phyloP scores from a whole-genome alignment of 2,113 vertebrate genomes.

The Fregetta grallaria region DNA sequence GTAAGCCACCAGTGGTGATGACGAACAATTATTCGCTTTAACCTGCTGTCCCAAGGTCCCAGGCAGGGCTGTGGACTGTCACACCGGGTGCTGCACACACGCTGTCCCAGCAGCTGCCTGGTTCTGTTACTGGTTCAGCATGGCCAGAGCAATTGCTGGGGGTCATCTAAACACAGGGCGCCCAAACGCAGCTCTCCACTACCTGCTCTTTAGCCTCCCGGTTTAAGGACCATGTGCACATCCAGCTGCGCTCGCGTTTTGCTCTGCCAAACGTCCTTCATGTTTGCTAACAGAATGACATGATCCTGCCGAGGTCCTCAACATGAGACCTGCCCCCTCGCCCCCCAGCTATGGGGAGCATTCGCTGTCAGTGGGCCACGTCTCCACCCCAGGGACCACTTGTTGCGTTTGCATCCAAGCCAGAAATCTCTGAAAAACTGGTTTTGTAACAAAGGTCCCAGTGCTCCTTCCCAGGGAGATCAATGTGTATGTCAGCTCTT shows the following conservation, averaged over 20 bases:
- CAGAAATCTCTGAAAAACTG: slow-evolving; percentile 13
- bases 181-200: not conserved
- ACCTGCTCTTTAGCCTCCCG: not conserved
- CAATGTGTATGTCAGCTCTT: not conserved
- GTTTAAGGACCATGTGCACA: not conserved
- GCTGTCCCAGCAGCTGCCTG: not conserved
- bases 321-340: accelerated
- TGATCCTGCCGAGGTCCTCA: not conserved
- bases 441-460: not conserved
- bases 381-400: not conserved
- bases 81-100: not conserved
- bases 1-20: too few relatives aligned
- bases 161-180: too few relatives aligned
- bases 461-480: not conserved
- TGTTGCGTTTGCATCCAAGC: not conserved
- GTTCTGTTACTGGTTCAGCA: not conserved
- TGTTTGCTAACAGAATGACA: not conserved
- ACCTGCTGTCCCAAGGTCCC: not conserved
- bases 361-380: accelerated
- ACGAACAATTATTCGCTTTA: not conserved
- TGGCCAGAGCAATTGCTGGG: not conserved
- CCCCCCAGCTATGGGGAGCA: not conserved
- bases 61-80: not conserved
- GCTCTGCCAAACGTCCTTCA: not conserved
- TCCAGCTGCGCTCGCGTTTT: not conserved